Evolutionary conservation across 2,888 invertebrate genomes (phyloP).

Genomic region (Buathra laborator): DNA sequence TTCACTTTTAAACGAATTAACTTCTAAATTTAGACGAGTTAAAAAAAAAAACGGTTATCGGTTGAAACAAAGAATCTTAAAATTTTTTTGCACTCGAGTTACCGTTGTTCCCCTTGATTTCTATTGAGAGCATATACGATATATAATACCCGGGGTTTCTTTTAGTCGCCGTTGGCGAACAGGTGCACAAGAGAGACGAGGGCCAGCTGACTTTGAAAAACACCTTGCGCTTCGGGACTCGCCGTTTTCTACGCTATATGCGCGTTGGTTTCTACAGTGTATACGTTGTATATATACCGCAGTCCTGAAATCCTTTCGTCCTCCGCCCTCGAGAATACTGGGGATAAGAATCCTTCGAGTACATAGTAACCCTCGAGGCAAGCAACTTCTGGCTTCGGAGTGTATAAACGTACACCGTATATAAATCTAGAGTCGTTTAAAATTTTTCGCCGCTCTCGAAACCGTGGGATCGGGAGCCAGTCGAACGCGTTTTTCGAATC

Average conservation of each 20-base stretch:
- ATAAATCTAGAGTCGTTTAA: slow-evolving; percentile 57
- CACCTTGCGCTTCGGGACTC: slow-evolving; percentile 76
- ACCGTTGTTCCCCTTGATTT: slow-evolving; percentile 38
- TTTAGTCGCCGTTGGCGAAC: slow-evolving; percentile 72
- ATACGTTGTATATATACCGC: slow-evolving; percentile 15
- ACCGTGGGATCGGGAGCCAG: slow-evolving; percentile 50
- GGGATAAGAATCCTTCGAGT: slow-evolving; percentile 64
- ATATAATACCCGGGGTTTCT: slow-evolving; percentile 62
- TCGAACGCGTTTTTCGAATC: slow-evolving; percentile 63
- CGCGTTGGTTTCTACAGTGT: not conserved
- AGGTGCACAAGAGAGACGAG: slow-evolving; percentile 76
- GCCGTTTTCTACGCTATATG: slow-evolving; percentile 53
- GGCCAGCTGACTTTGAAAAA: slow-evolving; percentile 78
- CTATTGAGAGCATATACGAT: slow-evolving; percentile 35
- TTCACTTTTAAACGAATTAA: too few relatives aligned
- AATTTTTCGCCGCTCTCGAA: slow-evolving; percentile 48
- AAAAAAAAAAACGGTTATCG: too few relatives aligned
- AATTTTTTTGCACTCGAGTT: not conserved
- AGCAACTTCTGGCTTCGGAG: slow-evolving; percentile 42
- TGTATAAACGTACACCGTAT: slow-evolving; percentile 36
- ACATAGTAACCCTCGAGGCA: slow-evolving; percentile 40
- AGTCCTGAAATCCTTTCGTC: slow-evolving; percentile 39
- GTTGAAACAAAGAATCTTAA: not conserved
- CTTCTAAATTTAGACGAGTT: too few relatives aligned
- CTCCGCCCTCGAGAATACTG: slow-evolving; percentile 51